These are phyloP conservation scores for Trachymyrmex septentrionalis DNA, from an alignment of 1,140 invertebrate species.

Conservation along the genomic window DNA sequence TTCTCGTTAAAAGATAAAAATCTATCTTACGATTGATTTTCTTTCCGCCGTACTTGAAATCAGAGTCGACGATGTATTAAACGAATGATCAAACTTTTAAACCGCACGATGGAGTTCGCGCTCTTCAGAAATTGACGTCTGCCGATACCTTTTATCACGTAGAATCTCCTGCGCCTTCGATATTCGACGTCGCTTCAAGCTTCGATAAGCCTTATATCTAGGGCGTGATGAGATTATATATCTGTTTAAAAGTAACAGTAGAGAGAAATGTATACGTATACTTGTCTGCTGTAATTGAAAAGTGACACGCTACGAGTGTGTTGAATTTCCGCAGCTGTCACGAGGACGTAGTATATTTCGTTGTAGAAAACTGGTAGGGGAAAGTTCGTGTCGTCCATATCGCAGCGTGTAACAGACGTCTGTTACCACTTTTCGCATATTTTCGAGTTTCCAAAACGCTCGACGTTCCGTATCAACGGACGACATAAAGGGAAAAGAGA, in stretches of 20 bases:
- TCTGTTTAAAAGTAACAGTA: slow-evolving; percentile 1
- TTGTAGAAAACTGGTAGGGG: neutral
- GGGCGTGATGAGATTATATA: neutral
- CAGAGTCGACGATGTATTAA: slow-evolving; percentile 31
- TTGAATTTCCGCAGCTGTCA: slow-evolving; percentile 54
- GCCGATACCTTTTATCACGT: slow-evolving; percentile 45
- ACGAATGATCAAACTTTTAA: slow-evolving; percentile 50
- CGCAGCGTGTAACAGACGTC: slow-evolving; percentile 34
- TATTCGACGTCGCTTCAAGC: slow-evolving; percentile 30
- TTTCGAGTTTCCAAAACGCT: slow-evolving; percentile 38
- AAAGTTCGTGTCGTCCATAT: slow-evolving; percentile 32
- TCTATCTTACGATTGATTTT: slow-evolving; percentile 27
- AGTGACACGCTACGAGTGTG: slow-evolving; percentile 24
- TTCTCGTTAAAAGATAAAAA: neutral
- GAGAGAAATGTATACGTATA: slow-evolving; percentile 5
- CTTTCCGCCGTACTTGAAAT: slow-evolving; percentile 24
- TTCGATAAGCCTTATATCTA: slow-evolving; percentile 24
- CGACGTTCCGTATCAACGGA: neutral
- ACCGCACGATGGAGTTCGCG: slow-evolving; percentile 21
- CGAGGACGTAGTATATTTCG: slow-evolving; percentile 9
- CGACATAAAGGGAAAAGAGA: neutral
- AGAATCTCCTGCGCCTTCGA: neutral
- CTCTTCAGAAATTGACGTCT: slow-evolving; percentile 33
- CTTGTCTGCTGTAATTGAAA: slow-evolving; percentile 33
- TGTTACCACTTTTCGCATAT: slow-evolving; percentile 28